Evolutionary conservation across 2,113 vertebrate genomes (phyloP), one percentile per base, ranked within the genome.

Genomic region (Ptilorrhoa leucosticta): DNA sequence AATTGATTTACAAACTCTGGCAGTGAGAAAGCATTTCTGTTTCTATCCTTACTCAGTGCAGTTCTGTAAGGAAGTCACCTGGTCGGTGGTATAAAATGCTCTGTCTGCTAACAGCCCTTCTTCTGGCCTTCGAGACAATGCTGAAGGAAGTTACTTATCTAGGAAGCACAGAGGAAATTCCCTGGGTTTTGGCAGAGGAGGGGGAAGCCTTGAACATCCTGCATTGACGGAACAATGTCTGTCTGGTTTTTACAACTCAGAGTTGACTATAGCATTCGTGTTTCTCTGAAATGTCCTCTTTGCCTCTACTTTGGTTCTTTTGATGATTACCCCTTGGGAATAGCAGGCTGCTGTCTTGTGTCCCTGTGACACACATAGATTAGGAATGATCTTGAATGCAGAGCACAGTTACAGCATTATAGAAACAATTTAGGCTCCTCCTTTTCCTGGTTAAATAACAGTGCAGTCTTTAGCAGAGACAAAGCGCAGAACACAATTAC

Each of bases 271-370:
- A 80, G 68, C 2, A 1, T 64, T 48, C 31, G 12, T 48, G 39
- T 81, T 93, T 76, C 11, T 31, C 70, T 91, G 95, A 63, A 86
- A 57, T 69, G 79, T 94, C 82, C 85, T 91, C 66, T 88, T 94
- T 83, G 66, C 51, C 68, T 83, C 51, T 66, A 13, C 30, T 80
- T 91, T 92, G 71, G 47, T 80, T 88, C 64, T 96, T 87, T 83
- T 77, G 88, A 88, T 83, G 56, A 56, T 90, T 93, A 89, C 83
- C 85, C 51, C 51, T 81, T 83, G 85, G 92, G 88, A 96, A 63
- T 70, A 83, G 51, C 58, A 64, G 64, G 31, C 92, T 96, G 78
- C 90, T 94, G 42, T 91, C 31, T 83, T 75, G 26, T 58, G 92
- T 82, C 96, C 92, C 79, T 73, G 71, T 81, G 95, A 73, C 58